phyloP scores from a whole-genome alignment of 1,140 invertebrate species.

The Chionoecetes opilio region DNA sequence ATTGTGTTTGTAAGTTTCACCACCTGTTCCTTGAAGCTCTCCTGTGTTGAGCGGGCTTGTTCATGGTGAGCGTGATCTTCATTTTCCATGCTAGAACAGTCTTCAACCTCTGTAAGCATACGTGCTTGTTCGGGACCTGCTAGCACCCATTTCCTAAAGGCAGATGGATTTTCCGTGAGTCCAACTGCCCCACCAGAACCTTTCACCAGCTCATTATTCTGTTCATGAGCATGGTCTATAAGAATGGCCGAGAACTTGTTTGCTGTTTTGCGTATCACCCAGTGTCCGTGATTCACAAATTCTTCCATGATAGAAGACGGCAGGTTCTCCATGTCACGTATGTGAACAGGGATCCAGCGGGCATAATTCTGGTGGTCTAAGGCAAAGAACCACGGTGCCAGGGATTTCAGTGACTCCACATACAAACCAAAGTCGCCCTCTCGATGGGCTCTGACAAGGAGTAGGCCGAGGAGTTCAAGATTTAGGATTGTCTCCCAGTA shows the following conservation, averaged over 20 bases:
- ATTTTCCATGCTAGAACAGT: not conserved
- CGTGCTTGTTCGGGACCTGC: conserved; percentile 34
- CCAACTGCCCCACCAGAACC: conserved; percentile 43
- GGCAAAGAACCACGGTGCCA: conserved; percentile 51
- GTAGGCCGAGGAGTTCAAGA: conserved; percentile 57
- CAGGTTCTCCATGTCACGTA: conserved; percentile 32
- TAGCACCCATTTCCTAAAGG: conserved; percentile 39
- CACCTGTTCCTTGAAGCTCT: conserved; percentile 40
- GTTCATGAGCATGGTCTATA: conserved; percentile 49
- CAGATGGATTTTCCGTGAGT: conserved; percentile 1
- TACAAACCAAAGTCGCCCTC: conserved; percentile 52
- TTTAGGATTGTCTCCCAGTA: conserved; percentile 61
- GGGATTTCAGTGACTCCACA: conserved; percentile 17
- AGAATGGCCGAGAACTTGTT: conserved; percentile 12
- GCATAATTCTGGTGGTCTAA: conserved; percentile 45
- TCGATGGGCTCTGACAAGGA: conserved; percentile 43
- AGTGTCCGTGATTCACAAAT: conserved; percentile 40
- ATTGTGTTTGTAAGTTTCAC: no score
- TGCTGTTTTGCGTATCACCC: conserved; percentile 18
- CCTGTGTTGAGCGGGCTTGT: conserved; percentile 52
- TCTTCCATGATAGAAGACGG: conserved; percentile 18
- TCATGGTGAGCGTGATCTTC: conserved; percentile 59
- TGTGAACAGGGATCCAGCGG: conserved; percentile 59
- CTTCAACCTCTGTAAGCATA: conserved; percentile 53
- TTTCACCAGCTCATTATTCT: conserved; percentile 62